phyloP scores from a whole-genome alignment of 2,113 vertebrate species.

The Pedionomus torquatus region DNA sequence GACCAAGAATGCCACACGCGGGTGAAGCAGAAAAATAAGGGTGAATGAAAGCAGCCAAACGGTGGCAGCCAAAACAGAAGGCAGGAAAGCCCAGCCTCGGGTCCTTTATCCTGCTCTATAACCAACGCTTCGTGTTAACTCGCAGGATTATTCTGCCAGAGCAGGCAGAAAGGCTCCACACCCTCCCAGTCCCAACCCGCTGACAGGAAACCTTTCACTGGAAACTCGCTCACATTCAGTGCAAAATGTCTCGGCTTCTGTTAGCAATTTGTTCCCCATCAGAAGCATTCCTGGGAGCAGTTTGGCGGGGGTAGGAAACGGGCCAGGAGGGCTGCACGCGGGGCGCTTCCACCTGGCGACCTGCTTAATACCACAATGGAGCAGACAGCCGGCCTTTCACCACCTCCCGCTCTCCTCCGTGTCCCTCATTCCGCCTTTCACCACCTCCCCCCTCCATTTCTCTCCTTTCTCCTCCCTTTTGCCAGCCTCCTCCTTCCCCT shows the following conservation, averaged over 20 bases:
- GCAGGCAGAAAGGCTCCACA: neutral
- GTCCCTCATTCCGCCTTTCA: neutral
- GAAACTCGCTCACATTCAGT: neutral
- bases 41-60: neutral
- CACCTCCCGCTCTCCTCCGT: neutral
- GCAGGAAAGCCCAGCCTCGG: conserved; percentile 38
- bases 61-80: conserved; percentile 41
- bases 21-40: neutral
- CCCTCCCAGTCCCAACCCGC: neutral
- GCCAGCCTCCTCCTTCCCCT: neutral
- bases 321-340: neutral
- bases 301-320: neutral
- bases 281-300: conserved; percentile 9
- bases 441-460: neutral
- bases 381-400: neutral
- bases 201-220: conserved; percentile 25
- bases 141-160: neutral
- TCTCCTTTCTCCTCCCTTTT: neutral
- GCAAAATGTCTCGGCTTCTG: conserved; percentile 18
- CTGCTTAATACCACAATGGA: neutral
- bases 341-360: neutral
- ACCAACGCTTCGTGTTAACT: neutral
- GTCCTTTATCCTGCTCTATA: conserved; percentile 13
- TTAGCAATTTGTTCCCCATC: conserved; percentile 14
- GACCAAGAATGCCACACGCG: neutral